Conservation (phyloP, 2,113 vertebrate genomes). For the Chunga burmeisteri region DNA sequence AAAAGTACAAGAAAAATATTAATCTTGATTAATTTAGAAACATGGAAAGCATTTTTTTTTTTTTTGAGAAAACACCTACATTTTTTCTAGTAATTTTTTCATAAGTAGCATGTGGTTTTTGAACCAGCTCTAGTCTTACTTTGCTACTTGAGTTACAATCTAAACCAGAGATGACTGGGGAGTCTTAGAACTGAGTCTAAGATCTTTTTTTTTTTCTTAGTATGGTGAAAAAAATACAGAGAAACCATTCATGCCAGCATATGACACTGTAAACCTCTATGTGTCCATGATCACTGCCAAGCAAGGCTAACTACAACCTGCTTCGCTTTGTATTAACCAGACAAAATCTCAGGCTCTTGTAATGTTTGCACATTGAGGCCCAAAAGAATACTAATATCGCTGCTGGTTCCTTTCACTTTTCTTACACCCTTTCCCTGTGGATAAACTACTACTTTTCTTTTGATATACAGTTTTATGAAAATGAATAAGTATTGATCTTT, state of each 20-base stretch:
- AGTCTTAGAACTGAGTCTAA: background rate
- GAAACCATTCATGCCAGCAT: background rate
- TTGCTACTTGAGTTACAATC: background rate
- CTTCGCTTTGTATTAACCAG: background rate
- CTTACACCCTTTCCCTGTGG: background rate
- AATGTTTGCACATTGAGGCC: background rate
- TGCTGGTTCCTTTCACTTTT: background rate
- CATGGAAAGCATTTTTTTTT: background rate
- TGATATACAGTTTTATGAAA: background rate
- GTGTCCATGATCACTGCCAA: background rate
- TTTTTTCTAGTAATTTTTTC: background rate
- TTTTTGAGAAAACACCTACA: rapidly evolving
- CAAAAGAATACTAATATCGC: background rate
- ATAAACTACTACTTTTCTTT: background rate
- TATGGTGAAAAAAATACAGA: background rate
- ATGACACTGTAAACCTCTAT: background rate
- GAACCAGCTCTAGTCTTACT: background rate
- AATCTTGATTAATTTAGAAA: background rate
- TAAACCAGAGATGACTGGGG: background rate
- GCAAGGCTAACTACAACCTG: background rate
- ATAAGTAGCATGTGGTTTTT: background rate
- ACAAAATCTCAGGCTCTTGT: background rate
- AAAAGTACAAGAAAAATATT: background rate
- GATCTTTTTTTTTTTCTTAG: background rate
- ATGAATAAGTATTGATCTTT: background rate